Conservation (phyloP, 2,797 vertebrate species). For the Brachyrhaphis roseni region DNA sequence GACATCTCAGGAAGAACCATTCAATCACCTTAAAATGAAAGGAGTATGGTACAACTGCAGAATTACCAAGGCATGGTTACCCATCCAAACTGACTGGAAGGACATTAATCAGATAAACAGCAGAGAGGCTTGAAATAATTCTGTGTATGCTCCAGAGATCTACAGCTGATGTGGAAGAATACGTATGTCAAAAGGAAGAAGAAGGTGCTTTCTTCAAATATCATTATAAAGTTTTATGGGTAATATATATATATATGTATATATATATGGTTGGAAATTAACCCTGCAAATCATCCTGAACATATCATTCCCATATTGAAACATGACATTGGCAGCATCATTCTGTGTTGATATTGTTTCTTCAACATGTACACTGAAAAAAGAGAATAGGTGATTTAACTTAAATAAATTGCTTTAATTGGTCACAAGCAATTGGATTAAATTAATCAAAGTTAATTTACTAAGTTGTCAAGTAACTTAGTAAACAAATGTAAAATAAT, state of each 20-base stretch:
- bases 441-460: too few species aligned
- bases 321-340: neutral
- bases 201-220: neutral
- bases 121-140: too few species aligned
- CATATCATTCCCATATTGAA: neutral
- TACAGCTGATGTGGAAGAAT: too few species aligned
- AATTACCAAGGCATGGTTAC: neutral
- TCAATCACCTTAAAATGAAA: neutral
- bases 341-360: neutral
- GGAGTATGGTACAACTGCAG: neutral
- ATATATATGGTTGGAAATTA: neutral
- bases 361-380: too few species aligned
- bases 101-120: too few species aligned
- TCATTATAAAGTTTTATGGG: neutral
- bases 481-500: too few species aligned
- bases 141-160: too few species aligned
- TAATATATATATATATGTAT: too few species aligned
- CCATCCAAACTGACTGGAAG: neutral
- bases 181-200: neutral
- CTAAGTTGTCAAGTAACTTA: too few species aligned
- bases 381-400: too few species aligned
- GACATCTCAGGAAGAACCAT: neutral
- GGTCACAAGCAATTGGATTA: too few species aligned
- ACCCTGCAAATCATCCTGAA: neutral
- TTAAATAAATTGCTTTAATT: too few species aligned